Base-by-base conservation (phyloP, 2,888 invertebrate species). In the Busseola fusca region DNA sequence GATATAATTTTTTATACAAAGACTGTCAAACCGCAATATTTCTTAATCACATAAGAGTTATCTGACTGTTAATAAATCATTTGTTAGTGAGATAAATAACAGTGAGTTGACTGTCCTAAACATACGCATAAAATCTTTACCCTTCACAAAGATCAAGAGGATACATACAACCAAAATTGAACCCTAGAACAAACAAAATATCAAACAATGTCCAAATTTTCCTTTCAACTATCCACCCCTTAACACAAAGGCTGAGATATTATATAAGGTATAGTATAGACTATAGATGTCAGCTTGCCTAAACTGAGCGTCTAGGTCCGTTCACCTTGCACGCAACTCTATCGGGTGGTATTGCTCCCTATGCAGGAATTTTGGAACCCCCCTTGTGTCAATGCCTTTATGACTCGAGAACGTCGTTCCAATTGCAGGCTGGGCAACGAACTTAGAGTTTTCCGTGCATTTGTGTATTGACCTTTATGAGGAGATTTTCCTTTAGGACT, bases 351-450 rank as follows among this genome's bases (percentile, higher is more conserved):
- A 77, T 50, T 79, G 74, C 87, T 86, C 73, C 85, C 84, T 64
- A 76, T 86, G 86, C 85, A 88, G 86, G 86, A 89, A 88, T 89
- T 91, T 88, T 76, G 87, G 87, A 84, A 77, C 84, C 83, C 86
- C 87, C 88, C 86, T 85, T 83, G 84, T 87, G 91, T 90, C 91
- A 90, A 91, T 87, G 90, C 86, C 90, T 91, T 84, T 85, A 83
- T 84, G 83, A 87, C 85, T 85, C 82, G 84, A 87, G 88, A 86
- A 85, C 88, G 81, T 87, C 86, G 89, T 84, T 88, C 90, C 80
- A 90, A 77, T 90, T 88, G 86, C 84, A 86, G 79, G 72, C 83
- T 87, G 87, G 87, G 76, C 88, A 78, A 84, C 84, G 88, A 90
- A 89, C 90, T 85, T 73, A 14, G 63, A 72, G 18, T 42, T 72